Base-by-base conservation (phyloP, 2,113 vertebrate species). In the Oryzias melastigma region DNA sequence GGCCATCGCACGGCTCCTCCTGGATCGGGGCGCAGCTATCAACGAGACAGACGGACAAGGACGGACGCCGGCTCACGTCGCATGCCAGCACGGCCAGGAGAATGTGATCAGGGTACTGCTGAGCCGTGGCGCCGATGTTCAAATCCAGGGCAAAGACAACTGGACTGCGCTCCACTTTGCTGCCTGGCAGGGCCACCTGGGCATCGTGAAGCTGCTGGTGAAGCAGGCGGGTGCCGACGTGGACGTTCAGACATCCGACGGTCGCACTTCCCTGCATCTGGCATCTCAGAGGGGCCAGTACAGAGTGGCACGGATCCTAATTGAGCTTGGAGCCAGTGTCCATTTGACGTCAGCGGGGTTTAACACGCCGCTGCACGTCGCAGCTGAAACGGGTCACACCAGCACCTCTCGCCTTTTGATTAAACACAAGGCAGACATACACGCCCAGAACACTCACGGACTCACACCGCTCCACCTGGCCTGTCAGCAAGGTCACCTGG, bases 31-130 rank as follows among this genome's bases (percentile, higher is more conserved):
- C 0, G 95, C 95, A 0, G 91, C 92, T 3, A 82, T 93, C 14
- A 91, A 92, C 0, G 95, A 96, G 80, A 92, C 88, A 0, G 96
- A 99, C 41, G 93, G 92, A 0, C 95, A 98, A 89, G 95, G 97
- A 16, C 93, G 97, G 49, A 95, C 95, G 1, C 93, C 96, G 0
- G 88, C 95, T 50, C 95, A 99, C 6, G 89, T 98, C 20, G 96
- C 97, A 45, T 98, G 96, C 84, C 97, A 99, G 84, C 95, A 99
- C 0, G 95, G 97, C 44, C 95, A 95, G 83, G 97, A 99, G 80
- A 91, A 91, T 14, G 90, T 98, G 0, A 92, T 98, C 53, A 91
- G 97, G 0, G 92, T 95, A 41, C 90, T 98, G 65, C 86, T 99
- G 73, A 93, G 96, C 48, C 92, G 94, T 0, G 94, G 94, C 0